A percentile compares a stretch with the other conserved stretches of the same genome.
These are phyloP conservation scores for Motacilla tschutschensis DNA, from an alignment of 2,113 vertebrate genomes.

Conservation along the genomic window DNA sequence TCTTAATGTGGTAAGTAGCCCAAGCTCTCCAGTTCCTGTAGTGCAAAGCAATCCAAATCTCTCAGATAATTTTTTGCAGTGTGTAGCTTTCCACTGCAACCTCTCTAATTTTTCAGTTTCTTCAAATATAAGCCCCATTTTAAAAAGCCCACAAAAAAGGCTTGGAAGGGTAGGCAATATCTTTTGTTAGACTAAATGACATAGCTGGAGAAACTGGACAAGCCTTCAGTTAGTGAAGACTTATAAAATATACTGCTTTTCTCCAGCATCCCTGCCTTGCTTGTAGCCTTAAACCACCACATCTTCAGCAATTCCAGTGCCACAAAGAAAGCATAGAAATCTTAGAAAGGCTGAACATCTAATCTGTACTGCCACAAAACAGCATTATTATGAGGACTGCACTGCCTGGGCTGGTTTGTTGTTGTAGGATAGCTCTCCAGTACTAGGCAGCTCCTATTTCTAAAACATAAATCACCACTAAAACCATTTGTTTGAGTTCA, in stretches of 20 bases:
- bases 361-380: not conserved
- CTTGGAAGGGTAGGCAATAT: not conserved
- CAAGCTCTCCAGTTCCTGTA: not conserved
- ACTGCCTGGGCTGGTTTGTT: conserved; percentile 1
- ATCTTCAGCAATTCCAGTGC: not conserved
- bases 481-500: conserved; percentile 17
- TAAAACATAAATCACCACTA: conserved; percentile 4
- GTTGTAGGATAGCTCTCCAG: conserved; percentile 1
- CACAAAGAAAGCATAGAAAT: not conserved
- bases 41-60: not conserved
- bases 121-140: not conserved
- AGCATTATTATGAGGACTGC: not conserved
- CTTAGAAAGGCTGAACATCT: not conserved
- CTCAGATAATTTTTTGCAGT: not conserved
- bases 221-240: not conserved
- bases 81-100: not conserved
- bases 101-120: not conserved
- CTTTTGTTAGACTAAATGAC: conserved; percentile 1
- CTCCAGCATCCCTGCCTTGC: not conserved
- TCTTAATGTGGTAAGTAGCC: not conserved
- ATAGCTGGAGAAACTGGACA: not conserved
- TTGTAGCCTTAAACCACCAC: not conserved
- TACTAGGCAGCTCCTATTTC: conserved; percentile 28
- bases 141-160: not conserved
- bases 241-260: not conserved